Evolutionary conservation across 1,140 invertebrate genomes (phyloP).

Genomic region (Drosophila melanica): DNA sequence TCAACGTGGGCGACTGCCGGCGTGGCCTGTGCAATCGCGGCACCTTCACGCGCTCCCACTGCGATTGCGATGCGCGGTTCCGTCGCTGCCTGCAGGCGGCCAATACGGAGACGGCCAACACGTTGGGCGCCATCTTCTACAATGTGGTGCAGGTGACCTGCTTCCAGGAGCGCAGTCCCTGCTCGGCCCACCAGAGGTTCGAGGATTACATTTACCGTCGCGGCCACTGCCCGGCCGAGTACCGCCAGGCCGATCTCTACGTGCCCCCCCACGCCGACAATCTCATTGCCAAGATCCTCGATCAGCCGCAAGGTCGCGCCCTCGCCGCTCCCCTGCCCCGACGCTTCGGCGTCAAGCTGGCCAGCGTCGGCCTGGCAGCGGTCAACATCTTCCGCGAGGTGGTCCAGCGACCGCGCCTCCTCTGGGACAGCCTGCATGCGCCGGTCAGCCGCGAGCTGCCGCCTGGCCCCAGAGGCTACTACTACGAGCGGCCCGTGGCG

Average conservation of each 20-base stretch:
- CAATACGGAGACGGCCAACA: conserved; percentile 88
- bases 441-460: conserved; percentile 69
- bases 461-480: conserved; percentile 48
- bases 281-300: conserved; percentile 73
- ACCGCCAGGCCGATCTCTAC: conserved; percentile 77
- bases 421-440: conserved; percentile 70
- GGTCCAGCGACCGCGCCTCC: conserved; percentile 65
- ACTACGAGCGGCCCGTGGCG: conserved; percentile 49
- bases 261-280: conserved; percentile 76
- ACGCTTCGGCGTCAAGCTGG: conserved; percentile 75
- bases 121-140: conserved; percentile 89
- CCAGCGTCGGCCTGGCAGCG: conserved; percentile 78
- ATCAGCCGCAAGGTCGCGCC: conserved; percentile 66
- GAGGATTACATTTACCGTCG: conserved; percentile 70
- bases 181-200: conserved; percentile 87
- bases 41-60: conserved; percentile 89
- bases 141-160: conserved; percentile 89
- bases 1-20: conserved; percentile 86
- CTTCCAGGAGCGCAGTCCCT: conserved; percentile 88
- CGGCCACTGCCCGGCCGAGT: conserved; percentile 72
- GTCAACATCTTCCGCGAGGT: conserved; percentile 79
- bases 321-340: conserved; percentile 47
- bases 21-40: conserved; percentile 89
- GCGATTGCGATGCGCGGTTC: conserved; percentile 89
- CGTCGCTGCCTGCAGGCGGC: conserved; percentile 87